Percentiles rank a stretch among this genome's conserved stretches.
Conservation (phyloP, 1,140 invertebrate genomes). For the Trigoniulus corallinus region DNA sequence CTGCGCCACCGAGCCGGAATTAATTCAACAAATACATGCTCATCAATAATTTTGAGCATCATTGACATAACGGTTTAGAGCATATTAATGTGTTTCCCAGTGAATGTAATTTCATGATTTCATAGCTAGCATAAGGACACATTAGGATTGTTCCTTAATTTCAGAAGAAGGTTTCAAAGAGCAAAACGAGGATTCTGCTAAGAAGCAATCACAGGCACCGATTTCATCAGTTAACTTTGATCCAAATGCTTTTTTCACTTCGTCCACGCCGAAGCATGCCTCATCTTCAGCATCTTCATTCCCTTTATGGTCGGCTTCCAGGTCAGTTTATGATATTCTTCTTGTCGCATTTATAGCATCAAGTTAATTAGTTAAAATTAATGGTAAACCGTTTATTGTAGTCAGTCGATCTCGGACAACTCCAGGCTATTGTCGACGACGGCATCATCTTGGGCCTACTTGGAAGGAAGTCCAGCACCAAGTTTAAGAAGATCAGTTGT, state of each 20-base stretch:
- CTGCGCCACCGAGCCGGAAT: too few relatives aligned
- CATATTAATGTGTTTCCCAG: too few relatives aligned
- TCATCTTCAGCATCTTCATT: background rate
- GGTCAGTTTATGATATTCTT: background rate
- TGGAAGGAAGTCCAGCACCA: background rate
- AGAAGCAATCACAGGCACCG: too few relatives aligned
- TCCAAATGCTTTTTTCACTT: background rate
- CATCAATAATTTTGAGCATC: too few relatives aligned
- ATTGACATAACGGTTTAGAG: too few relatives aligned
- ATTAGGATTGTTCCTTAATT: too few relatives aligned
- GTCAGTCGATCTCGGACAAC: background rate
- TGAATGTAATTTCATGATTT: too few relatives aligned
- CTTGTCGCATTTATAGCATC: background rate
- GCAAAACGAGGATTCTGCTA: too few relatives aligned
- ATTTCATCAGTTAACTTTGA: too few relatives aligned
- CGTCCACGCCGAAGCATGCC: background rate
- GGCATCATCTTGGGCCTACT: background rate
- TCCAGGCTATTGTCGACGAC: background rate
- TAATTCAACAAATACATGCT: too few relatives aligned
- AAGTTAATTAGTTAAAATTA: background rate
- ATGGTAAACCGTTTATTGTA: background rate
- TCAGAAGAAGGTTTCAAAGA: too few relatives aligned
- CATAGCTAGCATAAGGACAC: too few relatives aligned
- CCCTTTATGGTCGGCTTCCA: background rate
- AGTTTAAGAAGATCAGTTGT: background rate